Percentiles rank a stretch among this genome's conserved stretches.
Evolutionary conservation across 2,113 vertebrate genomes (phyloP).

Genomic region (Serilophus lunatus): DNA sequence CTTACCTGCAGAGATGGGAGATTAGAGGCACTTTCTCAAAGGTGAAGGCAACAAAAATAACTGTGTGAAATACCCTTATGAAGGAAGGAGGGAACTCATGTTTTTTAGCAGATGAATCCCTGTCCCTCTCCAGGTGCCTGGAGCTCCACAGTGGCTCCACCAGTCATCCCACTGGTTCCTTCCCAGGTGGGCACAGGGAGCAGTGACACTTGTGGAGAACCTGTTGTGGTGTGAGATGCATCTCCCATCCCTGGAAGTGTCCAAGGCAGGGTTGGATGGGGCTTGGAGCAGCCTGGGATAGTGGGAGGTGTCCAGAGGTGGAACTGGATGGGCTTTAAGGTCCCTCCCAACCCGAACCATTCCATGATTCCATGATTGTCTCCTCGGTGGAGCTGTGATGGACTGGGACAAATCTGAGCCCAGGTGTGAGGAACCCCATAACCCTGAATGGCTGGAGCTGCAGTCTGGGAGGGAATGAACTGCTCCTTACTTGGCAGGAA

Average conservation of each 20-base stretch:
- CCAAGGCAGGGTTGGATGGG: not conserved
- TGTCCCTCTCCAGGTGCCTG: rapidly evolving
- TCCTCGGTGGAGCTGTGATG: rapidly evolving
- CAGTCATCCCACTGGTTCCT: not conserved
- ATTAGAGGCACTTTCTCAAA: not conserved
- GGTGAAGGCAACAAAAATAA: not conserved
- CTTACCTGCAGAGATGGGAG: not conserved
- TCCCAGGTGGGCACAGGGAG: rapidly evolving
- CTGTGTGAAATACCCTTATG: not conserved
- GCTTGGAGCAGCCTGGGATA: not conserved
- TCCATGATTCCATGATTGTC: not conserved
- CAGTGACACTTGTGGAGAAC: not conserved
- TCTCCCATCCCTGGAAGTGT: not conserved
- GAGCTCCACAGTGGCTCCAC: not conserved
- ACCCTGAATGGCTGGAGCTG: not conserved
- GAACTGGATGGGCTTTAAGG: not conserved
- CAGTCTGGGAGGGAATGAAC: rapidly evolving
- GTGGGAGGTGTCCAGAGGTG: not conserved
- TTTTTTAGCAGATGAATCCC: not conserved
- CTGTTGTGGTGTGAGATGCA: not conserved
- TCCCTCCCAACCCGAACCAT: not conserved
- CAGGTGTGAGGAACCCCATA: not conserved
- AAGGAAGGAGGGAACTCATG: not conserved
- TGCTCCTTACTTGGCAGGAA: not conserved
- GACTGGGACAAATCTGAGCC: not conserved